Evolutionary conservation across 2,113 vertebrate genomes (phyloP).

Genomic region (Coptodon bakossiorum): DNA sequence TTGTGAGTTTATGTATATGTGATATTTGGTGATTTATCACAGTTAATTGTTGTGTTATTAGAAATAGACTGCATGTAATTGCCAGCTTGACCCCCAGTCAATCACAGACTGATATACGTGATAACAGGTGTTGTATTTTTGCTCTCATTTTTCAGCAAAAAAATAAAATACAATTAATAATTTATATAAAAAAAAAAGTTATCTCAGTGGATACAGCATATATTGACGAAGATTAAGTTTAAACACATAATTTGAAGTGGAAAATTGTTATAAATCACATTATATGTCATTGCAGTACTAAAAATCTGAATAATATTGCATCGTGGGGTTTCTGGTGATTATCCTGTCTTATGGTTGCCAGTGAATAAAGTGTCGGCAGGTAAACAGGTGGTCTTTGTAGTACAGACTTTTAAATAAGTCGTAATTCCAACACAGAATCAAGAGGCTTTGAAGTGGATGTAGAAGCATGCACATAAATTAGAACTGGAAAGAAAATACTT

Average conservation of each 20-base stretch:
- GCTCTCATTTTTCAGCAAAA: neutral
- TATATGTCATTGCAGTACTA: neutral
- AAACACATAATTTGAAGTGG: neutral
- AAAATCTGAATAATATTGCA: neutral
- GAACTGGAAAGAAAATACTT: neutral
- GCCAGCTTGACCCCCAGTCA: neutral
- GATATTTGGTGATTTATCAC: neutral
- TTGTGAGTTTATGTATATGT: neutral
- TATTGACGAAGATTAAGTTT: neutral
- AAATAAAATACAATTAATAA: neutral
- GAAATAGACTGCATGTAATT: neutral
- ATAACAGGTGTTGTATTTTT: neutral
- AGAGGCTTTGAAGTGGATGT: neutral
- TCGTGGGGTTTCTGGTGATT: neutral
- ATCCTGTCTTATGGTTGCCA: neutral
- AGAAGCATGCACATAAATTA: neutral
- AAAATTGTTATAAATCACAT: neutral
- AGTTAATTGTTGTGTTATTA: neutral
- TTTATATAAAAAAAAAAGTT: rapidly evolving
- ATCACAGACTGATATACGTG: rapidly evolving
- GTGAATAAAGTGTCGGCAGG: neutral
- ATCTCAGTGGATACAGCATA: neutral
- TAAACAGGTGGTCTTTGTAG: neutral
- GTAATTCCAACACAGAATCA: rapidly evolving
- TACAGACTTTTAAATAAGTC: neutral